Conservation (phyloP, 2,888 invertebrate genomes). For the Apodemia duryi region DNA sequence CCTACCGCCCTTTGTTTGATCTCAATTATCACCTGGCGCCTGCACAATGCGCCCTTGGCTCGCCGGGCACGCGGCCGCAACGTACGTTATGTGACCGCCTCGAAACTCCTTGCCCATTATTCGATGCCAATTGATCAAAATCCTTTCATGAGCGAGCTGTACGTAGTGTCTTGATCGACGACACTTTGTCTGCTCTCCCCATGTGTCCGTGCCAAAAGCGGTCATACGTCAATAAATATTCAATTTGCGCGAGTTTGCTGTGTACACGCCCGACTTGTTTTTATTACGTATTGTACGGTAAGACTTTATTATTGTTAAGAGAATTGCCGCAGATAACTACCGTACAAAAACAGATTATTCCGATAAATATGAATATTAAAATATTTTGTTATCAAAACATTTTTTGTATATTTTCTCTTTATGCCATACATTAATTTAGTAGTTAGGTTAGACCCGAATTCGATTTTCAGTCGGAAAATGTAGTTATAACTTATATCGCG, state of each 20-base stretch:
- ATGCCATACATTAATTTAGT: too few relatives aligned
- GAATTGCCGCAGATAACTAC: neutral
- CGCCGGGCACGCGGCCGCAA: conserved; percentile 26
- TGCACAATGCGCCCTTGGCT: conserved; percentile 26
- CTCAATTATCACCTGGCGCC: conserved; percentile 29
- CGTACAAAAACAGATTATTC: neutral
- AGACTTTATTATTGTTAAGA: too few relatives aligned
- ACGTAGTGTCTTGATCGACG: neutral
- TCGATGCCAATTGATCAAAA: neutral
- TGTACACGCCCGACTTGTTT: neutral
- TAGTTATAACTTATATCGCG: too few relatives aligned
- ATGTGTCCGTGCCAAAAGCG: neutral
- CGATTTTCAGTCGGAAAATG: too few relatives aligned
- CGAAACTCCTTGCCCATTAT: neutral
- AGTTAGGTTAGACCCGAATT: too few relatives aligned
- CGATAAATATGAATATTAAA: neutral
- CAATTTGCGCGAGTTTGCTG: neutral
- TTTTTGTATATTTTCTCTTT: too few relatives aligned
- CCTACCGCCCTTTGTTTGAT: conserved; percentile 28
- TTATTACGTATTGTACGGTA: neutral
- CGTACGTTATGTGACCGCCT: neutral
- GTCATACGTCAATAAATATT: neutral
- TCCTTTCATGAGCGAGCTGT: neutral
- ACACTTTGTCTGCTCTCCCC: neutral
- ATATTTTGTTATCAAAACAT: too few relatives aligned